Percentiles rank a stretch among this genome's conserved stretches.
Conservation (phyloP, 92 coral and sea anemone species). For the Phenganax stokvisi region DNA sequence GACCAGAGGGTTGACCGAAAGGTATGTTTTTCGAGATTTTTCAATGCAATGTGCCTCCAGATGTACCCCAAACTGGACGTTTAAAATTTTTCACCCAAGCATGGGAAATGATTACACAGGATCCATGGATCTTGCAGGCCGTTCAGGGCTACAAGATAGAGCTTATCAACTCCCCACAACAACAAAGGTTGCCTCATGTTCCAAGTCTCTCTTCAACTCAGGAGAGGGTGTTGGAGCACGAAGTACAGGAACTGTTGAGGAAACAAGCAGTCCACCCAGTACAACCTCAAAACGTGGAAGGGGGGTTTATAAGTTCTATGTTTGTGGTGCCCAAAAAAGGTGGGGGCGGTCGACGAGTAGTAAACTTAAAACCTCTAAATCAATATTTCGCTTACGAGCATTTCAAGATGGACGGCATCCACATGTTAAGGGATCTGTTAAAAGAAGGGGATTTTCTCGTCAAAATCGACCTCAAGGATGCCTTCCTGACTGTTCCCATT, state of each 20-base stretch:
- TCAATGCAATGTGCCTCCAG: no score
- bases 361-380: no score
- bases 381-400: no score
- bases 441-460: no score
- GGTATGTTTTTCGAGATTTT: no score
- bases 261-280: constrained; percentile 52
- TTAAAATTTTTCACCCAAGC: not conserved
- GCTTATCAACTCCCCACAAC: not conserved
- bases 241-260: constrained; percentile 45
- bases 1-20: no score
- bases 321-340: constrained; percentile 27
- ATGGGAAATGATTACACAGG: no score
- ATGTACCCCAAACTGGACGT: not conserved
- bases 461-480: no score
- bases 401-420: no score
- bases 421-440: no score
- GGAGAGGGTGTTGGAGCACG: constrained; percentile 47
- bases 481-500: no score
- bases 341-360: no score
- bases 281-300: constrained; percentile 22
- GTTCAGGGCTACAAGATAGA: constrained; percentile 10
- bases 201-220: constrained; percentile 26
- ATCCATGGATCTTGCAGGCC: not conserved
- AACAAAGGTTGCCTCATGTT: not conserved
- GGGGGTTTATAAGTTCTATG: constrained; percentile 44